Base-by-base conservation (phyloP, 2,888 invertebrate species). In the Metacarcinus magister region DNA sequence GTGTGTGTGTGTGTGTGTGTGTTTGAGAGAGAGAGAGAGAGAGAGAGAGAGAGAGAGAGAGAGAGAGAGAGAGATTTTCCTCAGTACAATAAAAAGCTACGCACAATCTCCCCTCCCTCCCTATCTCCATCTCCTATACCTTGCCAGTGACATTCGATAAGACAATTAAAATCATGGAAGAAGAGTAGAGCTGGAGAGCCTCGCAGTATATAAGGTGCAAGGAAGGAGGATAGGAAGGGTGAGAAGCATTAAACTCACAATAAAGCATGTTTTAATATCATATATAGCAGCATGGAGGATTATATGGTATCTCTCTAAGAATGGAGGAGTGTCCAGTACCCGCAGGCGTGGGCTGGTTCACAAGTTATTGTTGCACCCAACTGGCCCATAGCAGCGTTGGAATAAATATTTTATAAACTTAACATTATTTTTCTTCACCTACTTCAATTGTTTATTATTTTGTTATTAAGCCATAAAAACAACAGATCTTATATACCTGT, bases 1-100 rank as follows among this genome's bases (percentile, higher is more conserved):
- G 67, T 67, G 67, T 67, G 67, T 39, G 39, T 39, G 39, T 39
- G 82, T 32, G 82, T 32, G 82, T 32, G 46, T 23, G 44, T 19
- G 46, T 39, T 0, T 39, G 39, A 92, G 92, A 92, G 48, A 91
- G 91, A 91, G 91, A 91, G 91, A 91, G 91, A 91, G 91, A 91
- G 91, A 91, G 91, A 91, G n/a, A 32, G 39, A 32, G 87, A n/a
- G 87, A 16, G 87, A n/a, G 87, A n/a, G 87, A n/a, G 87, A n/a
- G 87, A n/a, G 46, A 46, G 44, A 46, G 48, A 46, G 91, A 46
- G 91, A 46, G 91, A 48, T 23, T 28, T 44, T 48, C 32, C 1
- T 48, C 19, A 54, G 39, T 48, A 92, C 39, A 92, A 54, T 28
- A 54, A 32, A 39, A 87, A 87, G 87, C 87, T 87, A 87, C 87